A percentile compares a stretch with the other conserved stretches of the same genome.
phyloP scores from a whole-genome alignment of 1,140 invertebrate genomes.

The Calephelis virginiensis region DNA sequence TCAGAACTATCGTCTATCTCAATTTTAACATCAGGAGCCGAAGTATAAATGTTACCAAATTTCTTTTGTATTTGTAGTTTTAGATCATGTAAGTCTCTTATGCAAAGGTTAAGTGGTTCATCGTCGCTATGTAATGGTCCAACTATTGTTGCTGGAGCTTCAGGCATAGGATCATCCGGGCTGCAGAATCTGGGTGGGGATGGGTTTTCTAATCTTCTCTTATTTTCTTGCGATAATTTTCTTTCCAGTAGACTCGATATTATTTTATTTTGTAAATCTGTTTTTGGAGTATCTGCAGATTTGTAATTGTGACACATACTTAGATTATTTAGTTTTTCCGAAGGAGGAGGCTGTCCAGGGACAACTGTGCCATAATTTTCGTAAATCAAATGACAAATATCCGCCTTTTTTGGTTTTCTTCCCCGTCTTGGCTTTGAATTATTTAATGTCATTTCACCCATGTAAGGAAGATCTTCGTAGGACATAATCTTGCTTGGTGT shows the following conservation, averaged over 20 bases:
- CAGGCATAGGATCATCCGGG: conserved; percentile 61
- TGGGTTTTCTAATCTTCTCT: conserved; percentile 58
- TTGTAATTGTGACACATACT: conserved; percentile 36
- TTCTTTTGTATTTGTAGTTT: conserved; percentile 82
- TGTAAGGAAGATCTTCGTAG: conserved; percentile 91
- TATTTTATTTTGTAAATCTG: conserved; percentile 84
- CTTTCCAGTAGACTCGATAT: conserved; percentile 84
- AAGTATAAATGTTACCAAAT: conserved; percentile 80
- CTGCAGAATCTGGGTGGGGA: conserved; percentile 47
- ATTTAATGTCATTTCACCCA: conserved; percentile 93
- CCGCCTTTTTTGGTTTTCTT: conserved; percentile 92
- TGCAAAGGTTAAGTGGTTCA: conserved; percentile 91
- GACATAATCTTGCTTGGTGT: conserved; percentile 81
- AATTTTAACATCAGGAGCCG: conserved; percentile 61
- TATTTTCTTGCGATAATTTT: conserved; percentile 83
- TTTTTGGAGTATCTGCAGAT: conserved; percentile 53
- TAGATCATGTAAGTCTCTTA: conserved; percentile 84
- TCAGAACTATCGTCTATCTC: conserved; percentile 80
- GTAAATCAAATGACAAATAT: conserved; percentile 94
- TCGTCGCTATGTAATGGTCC: conserved; percentile 76
- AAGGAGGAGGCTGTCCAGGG: conserved; percentile 83
- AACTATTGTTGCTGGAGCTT: conserved; percentile 52
- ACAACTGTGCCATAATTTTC: conserved; percentile 94
- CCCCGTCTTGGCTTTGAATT: conserved; percentile 90
- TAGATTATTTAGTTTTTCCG: conserved; percentile 41